These are phyloP conservation scores for Crenichthys baileyi DNA, from an alignment of 2,797 vertebrate species.

Conservation along the genomic window DNA sequence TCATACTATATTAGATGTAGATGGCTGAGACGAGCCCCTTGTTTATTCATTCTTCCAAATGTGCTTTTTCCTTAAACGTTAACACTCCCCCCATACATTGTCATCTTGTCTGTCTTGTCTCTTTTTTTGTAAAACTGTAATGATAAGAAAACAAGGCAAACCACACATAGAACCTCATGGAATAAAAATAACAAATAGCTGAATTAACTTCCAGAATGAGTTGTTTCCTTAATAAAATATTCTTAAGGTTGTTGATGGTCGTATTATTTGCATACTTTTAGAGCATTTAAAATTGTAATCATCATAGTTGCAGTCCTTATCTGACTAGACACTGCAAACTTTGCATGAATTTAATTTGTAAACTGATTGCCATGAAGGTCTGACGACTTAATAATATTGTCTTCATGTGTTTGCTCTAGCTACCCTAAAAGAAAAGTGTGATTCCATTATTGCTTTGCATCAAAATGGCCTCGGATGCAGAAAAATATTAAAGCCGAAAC, in stretches of 20 bases:
- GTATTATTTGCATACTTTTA: too few relatives aligned
- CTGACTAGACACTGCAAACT: too few relatives aligned
- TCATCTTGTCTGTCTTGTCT: neutral
- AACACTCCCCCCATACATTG: slow-evolving; percentile 24
- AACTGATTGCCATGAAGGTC: neutral
- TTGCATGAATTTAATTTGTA: neutral
- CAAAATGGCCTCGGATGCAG: neutral
- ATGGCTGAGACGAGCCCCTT: slow-evolving; percentile 39
- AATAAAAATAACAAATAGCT: too few relatives aligned
- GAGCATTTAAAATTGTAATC: too few relatives aligned
- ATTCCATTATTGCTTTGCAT: neutral
- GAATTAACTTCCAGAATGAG: too few relatives aligned
- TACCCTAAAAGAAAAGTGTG: neutral
- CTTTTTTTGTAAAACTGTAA: neutral
- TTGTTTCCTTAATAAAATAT: too few relatives aligned
- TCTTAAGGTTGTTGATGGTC: too few relatives aligned
- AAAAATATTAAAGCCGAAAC: neutral
- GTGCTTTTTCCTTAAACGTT: slow-evolving; percentile 3
- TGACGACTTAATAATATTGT: neutral
- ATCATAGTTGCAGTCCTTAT: too few relatives aligned
- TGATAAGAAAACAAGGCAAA: too few relatives aligned
- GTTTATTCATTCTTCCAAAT: slow-evolving; percentile 16
- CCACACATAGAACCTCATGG: too few relatives aligned
- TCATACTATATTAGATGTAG: slow-evolving; percentile 38
- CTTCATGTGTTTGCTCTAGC: neutral